A percentile compares a stretch with the other conserved stretches of the same genome.
Conservation (phyloP, 2,888 invertebrate genomes). For the Diarsia rubi region DNA sequence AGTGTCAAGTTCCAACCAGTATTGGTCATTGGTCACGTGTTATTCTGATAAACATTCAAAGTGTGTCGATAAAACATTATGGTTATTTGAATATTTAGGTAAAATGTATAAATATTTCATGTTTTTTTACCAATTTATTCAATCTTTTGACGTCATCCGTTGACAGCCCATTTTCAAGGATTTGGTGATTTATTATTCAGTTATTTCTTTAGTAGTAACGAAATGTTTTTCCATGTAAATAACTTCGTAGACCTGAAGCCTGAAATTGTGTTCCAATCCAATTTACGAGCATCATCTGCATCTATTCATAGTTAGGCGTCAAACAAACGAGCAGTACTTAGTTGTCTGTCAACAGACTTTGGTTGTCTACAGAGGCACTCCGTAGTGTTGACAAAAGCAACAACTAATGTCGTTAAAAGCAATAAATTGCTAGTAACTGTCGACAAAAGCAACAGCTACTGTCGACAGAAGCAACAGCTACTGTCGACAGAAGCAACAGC, state of each 20-base stretch:
- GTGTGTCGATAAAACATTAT: constrained; percentile 15
- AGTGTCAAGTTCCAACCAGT: constrained; percentile 8
- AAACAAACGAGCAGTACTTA: too few species aligned
- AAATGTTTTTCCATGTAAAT: not conserved
- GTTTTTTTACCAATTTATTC: constrained; percentile 36
- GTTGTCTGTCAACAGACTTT: too few species aligned
- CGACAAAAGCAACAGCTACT: too few species aligned
- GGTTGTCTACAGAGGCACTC: too few species aligned
- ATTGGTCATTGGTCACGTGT: constrained; percentile 4
- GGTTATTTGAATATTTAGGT: constrained; percentile 29
- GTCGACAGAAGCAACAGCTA: too few species aligned
- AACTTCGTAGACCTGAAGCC: not conserved
- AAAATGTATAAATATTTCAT: constrained; percentile 27
- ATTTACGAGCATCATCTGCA: not conserved
- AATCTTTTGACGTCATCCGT: constrained; percentile 33
- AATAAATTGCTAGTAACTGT: too few species aligned
- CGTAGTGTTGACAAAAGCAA: too few species aligned
- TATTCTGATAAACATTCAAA: constrained; percentile 37
- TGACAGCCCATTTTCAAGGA: constrained; percentile 12
- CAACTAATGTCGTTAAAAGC: too few species aligned
- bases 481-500: too few species aligned
- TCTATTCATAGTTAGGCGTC: not conserved
- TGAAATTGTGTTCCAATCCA: not conserved
- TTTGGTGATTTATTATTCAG: constrained; percentile 21
- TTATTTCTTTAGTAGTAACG: constrained; percentile 6